phyloP scores from a whole-genome alignment of 92 coral and sea anemone species.

The Paramuricea clavata region DNA sequence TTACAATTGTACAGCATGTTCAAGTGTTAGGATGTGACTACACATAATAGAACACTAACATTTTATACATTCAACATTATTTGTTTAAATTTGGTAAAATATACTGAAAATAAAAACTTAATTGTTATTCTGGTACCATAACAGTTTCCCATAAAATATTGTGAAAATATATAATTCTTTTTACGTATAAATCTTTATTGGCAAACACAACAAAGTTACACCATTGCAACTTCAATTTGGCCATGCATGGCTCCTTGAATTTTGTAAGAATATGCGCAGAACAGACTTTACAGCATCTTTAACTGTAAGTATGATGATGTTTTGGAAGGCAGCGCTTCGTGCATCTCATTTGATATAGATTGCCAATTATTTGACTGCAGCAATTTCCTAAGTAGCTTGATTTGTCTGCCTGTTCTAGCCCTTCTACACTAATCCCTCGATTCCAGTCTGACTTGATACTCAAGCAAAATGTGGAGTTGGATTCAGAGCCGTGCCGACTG shows the following conservation, averaged over 20 bases:
- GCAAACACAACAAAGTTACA: too few species aligned
- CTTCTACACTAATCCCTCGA: not conserved
- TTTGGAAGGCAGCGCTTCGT: not conserved
- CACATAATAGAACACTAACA: too few species aligned
- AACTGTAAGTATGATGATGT: too few species aligned
- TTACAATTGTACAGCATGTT: too few species aligned
- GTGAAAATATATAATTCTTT: too few species aligned
- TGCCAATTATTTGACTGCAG: not conserved
- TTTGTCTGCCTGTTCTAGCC: not conserved
- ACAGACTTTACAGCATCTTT: too few species aligned
- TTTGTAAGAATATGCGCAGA: not conserved
- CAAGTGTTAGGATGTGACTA: too few species aligned
- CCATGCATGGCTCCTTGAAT: not conserved
- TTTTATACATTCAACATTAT: not conserved
- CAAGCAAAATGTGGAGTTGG: not conserved
- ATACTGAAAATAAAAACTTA: not conserved
- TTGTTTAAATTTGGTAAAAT: not conserved
- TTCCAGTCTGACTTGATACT: not conserved
- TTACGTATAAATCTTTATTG: too few species aligned
- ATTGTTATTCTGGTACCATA: not conserved
- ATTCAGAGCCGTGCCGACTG: too few species aligned
- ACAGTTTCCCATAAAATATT: too few species aligned
- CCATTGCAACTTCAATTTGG: not conserved
- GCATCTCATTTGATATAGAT: not conserved
- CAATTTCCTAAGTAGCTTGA: not conserved